phyloP scores from a whole-genome alignment of 2,797 vertebrate species.

The Gorsachius magnificus region DNA sequence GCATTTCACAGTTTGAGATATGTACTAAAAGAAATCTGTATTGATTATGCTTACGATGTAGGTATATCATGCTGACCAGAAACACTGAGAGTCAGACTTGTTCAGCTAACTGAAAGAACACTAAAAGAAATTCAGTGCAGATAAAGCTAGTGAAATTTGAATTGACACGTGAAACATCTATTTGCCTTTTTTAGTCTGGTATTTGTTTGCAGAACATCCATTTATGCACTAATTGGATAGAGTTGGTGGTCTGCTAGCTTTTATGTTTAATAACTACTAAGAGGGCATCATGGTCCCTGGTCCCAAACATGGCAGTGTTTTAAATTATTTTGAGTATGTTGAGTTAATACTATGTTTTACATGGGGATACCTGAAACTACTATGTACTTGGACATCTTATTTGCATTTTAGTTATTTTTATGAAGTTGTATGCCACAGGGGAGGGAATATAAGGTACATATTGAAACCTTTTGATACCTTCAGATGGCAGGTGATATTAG shows the following conservation, averaged over 20 bases:
- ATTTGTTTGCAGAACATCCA: background rate
- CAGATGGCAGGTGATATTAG: background rate
- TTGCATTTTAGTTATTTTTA: background rate
- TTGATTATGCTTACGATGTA: rapidly evolving
- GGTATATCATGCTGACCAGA: background rate
- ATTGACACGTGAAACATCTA: background rate
- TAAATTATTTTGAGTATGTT: background rate
- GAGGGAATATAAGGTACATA: background rate
- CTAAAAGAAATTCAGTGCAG: background rate
- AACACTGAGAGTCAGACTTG: background rate
- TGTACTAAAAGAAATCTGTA: background rate
- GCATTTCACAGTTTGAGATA: background rate
- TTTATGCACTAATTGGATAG: background rate
- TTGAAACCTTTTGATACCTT: background rate
- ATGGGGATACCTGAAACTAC: background rate
- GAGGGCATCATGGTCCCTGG: background rate
- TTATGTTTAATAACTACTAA: background rate
- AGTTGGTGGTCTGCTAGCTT: background rate
- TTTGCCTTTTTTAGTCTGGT: background rate
- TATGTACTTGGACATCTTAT: background rate
- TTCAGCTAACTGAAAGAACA: background rate
- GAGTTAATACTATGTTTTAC: background rate
- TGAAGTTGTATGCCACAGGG: background rate
- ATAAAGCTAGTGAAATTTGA: background rate
- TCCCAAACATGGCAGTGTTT: background rate